Evolutionary conservation across 1,140 invertebrate genomes (phyloP).

Genomic region (Drosophila bipectinata): DNA sequence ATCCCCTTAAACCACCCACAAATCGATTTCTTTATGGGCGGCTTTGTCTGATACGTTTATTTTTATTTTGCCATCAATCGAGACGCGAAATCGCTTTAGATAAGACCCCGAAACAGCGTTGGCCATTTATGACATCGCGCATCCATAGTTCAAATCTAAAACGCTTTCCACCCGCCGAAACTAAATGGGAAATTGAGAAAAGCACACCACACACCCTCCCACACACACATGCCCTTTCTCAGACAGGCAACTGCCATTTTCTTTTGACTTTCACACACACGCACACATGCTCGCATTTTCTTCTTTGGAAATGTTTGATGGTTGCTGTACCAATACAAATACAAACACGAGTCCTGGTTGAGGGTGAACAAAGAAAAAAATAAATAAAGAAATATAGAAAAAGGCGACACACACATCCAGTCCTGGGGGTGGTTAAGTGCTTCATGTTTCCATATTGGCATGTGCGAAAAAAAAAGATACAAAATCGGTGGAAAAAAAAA

Average conservation of each 20-base stretch:
- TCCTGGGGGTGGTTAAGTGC: slow-evolving; percentile 38
- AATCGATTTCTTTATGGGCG: slow-evolving; percentile 34
- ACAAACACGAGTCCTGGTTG: slow-evolving; percentile 61
- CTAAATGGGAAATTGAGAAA: slow-evolving; percentile 71
- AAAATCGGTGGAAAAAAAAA: slow-evolving; percentile 27
- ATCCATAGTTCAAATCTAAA: slow-evolving; percentile 77
- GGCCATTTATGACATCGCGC: slow-evolving; percentile 45
- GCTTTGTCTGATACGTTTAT: slow-evolving; percentile 23
- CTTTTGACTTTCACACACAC: slow-evolving; percentile 66
- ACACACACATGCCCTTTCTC: slow-evolving; percentile 10
- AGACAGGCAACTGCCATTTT: slow-evolving; percentile 61
- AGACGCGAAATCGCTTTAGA: slow-evolving; percentile 48
- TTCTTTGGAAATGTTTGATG: slow-evolving; percentile 74
- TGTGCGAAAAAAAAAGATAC: slow-evolving; percentile 65
- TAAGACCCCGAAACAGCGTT: slow-evolving; percentile 23
- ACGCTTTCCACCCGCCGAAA: slow-evolving; percentile 66
- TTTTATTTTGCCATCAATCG: slow-evolving; percentile 37
- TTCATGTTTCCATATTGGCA: slow-evolving; percentile 67
- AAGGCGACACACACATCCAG: slow-evolving; percentile 66
- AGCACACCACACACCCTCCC: slow-evolving; percentile 10
- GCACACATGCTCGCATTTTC: slow-evolving; percentile 58
- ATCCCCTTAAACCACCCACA: slow-evolving; percentile 16
- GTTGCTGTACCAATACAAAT: slow-evolving; percentile 80
- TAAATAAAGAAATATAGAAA: slow-evolving; percentile 25
- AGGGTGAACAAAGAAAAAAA: slow-evolving; percentile 63